Base-by-base conservation (phyloP, 92 coral and sea anemone species). In the Palythoa caribaeorum region DNA sequence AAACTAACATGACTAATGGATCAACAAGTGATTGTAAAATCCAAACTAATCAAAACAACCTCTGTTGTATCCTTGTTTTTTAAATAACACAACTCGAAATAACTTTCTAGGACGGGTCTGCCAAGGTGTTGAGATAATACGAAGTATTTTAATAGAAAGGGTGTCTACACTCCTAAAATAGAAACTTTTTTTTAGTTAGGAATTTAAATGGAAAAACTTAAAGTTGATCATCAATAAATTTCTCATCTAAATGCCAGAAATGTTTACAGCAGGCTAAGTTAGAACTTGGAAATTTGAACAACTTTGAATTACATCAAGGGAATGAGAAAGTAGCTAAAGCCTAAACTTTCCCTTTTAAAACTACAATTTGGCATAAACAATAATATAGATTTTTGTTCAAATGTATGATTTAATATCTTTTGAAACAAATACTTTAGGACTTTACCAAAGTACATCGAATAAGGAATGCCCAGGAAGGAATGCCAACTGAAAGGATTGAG, bases 141-240 rank as follows among this genome's bases (percentile, higher is more conserved):
- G 71, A 70, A 12, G 40, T 9, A 36, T 35, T 38, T 9, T 70
- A 12, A 20, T 38, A 35, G 47, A 68, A 47, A 20, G 60, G 19
- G 9, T 81, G 17, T 28, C 20, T 28, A 65, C 20, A 37, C 39
- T 66, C 76, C 76, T 74, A 81, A 80, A 81, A 81, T 81, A 81
- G 86, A 66, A 60, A 55, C 76, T 11, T 16, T 40, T 39, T 40
- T n/a, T n/a, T 11, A n/a, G 6, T 12, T 1, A 2, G 53, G 76
- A 44, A 66, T 20, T 20, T 35, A 14, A 20, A 73, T 57, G 51
- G 28, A 38, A 78, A 36, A 60, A 16, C 55, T 14, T 39, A 14
- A 57, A 47, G 39, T 66, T 63, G 57, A 14, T 35, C 83, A 35
- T 35, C 83, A 54, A 13, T 13, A 3, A 37, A 37, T 77, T 77